A percentile compares a stretch with the other conserved stretches of the same genome.
Conservation (phyloP, 2,888 invertebrate genomes). For the Podabrus alpinus region DNA sequence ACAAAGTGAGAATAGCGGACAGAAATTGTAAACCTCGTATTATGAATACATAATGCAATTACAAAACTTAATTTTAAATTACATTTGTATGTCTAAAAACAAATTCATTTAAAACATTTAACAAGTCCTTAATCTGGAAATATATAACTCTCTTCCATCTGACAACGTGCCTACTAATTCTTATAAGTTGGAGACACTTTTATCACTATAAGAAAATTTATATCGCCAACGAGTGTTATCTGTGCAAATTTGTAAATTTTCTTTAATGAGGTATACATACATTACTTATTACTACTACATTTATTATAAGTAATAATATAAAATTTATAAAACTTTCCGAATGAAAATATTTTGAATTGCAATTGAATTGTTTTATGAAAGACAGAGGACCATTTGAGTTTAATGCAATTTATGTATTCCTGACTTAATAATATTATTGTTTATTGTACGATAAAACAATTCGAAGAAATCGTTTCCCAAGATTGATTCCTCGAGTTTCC, state of each 20-base stretch:
- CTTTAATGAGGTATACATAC: not conserved
- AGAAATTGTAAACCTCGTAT: not conserved
- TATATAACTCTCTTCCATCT: slow-evolving; percentile 3
- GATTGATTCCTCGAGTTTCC: not conserved
- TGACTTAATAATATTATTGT: not conserved
- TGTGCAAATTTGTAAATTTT: not conserved
- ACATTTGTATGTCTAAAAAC: not conserved
- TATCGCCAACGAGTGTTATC: not conserved
- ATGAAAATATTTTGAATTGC: too few species aligned
- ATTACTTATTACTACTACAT: not conserved
- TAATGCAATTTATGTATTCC: not conserved
- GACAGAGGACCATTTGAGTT: not conserved
- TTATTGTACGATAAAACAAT: not conserved
- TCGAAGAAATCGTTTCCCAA: not conserved
- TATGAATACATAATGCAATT: not conserved
- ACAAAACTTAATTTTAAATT: not conserved
- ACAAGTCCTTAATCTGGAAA: not conserved
- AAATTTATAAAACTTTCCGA: not conserved
- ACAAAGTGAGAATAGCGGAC: not conserved
- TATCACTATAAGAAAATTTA: slow-evolving; percentile 3
- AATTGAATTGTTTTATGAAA: not conserved
- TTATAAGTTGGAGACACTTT: slow-evolving; percentile 3
- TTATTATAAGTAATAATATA: not conserved
- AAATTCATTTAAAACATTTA: slow-evolving; percentile 2
- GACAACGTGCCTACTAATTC: not conserved